Evolutionary conservation across 2,797 vertebrate species (phyloP), one percentile per base, ranked within the genome.

Genomic region (Alcedo atthis): DNA sequence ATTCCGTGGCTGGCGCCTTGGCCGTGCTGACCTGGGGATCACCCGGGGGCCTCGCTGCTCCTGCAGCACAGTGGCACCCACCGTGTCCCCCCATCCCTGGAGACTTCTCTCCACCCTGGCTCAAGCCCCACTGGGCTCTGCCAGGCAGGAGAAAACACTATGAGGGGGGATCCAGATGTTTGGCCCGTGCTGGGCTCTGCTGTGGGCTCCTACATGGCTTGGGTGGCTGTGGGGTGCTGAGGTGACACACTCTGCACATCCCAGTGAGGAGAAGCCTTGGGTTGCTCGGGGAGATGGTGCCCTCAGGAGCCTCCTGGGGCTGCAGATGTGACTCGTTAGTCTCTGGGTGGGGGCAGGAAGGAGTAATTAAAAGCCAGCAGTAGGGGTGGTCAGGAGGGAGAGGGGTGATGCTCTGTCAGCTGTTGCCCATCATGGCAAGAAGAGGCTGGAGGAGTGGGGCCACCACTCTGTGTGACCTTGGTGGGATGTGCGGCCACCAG

Each of bases 161-260:
- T 7, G 40, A 40, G 26, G 12, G 3, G 33, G 19, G 13, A 10
- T 40, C 58, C 49, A 24, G 74, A 37, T 37, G 5, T 37, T 37
- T 37, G 35, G 12, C 12, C 62, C 8, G 0, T 14, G 24, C 28
- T 26, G 19, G 91, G 46, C 20, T 74, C 71, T 48, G 32, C 18
- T 0, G 5, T 32, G 61, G 19, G 42, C 13, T 63, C 71, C 40
- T 5, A 1, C 1, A 0, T 5, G 2, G 11, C 57, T 49, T 0
- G 0, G 33, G 61, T 21, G 81, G 37, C 64, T 59, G 35, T 24
- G 0, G 26, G 33, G 25, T 42, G 43, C 28, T 2, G 20, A 43
- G 1, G 30, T 46, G 84, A 55, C 6, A 9, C 10, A 2, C 24
- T 11, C 55, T 16, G 49, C 33, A 8, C 54, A 18, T 6, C 61